These are phyloP conservation scores for Galbula dea DNA, from an alignment of 2,113 vertebrate genomes.

Conservation along the genomic window DNA sequence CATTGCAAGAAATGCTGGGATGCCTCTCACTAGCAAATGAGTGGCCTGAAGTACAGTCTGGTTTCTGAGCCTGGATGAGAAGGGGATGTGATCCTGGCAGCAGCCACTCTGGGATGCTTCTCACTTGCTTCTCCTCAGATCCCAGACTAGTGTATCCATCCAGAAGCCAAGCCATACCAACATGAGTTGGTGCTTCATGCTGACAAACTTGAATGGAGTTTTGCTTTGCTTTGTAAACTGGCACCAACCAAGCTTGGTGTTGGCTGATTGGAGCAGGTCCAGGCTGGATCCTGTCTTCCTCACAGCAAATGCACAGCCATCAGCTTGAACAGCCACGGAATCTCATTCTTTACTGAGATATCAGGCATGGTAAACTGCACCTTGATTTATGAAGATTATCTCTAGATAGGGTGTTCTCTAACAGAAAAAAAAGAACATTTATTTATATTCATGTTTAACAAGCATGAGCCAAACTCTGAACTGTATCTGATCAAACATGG, in stretches of 20 bases:
- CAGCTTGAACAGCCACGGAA: neutral
- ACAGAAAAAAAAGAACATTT: neutral
- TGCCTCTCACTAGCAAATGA: neutral
- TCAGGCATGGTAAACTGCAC: neutral
- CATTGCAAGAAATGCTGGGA: neutral
- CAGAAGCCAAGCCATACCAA: neutral
- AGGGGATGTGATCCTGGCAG: neutral
- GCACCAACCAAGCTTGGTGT: fast-evolving
- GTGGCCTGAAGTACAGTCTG: neutral
- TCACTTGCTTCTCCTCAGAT: neutral
- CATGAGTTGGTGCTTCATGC: neutral
- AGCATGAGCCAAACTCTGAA: neutral
- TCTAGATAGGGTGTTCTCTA: neutral
- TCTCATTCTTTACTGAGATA: neutral
- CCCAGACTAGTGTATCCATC: neutral
- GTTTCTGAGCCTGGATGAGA: neutral
- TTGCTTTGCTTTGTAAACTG: neutral
- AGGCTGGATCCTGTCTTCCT: neutral
- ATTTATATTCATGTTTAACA: neutral
- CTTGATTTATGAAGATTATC: neutral
- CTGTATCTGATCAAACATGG: neutral
- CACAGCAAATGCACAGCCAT: neutral
- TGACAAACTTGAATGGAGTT: neutral
- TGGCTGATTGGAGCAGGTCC: neutral
- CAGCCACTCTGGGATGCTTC: neutral